Evolutionary conservation across 2,113 vertebrate species (phyloP).

Genomic region (Canis aureus): DNA sequence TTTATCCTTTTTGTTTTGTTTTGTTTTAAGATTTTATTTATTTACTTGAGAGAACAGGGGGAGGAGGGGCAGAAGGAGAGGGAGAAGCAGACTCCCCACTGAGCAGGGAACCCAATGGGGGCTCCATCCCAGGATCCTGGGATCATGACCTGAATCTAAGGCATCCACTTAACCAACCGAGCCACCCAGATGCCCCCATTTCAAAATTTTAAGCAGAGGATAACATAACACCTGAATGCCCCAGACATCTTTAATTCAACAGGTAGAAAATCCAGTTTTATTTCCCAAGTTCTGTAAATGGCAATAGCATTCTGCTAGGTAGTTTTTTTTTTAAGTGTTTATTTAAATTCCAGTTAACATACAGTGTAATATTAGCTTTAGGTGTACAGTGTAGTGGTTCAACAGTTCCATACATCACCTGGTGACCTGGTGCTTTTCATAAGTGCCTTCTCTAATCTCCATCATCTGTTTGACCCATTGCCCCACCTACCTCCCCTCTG

Average conservation of each 20-base stretch:
- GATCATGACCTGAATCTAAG: no score
- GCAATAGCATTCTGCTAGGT: constrained; percentile 3
- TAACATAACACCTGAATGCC: background rate
- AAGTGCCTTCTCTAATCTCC: background rate
- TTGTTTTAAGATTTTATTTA: no score
- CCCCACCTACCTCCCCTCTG: background rate
- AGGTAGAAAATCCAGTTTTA: background rate
- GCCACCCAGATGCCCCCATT: no score
- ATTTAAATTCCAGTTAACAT: background rate
- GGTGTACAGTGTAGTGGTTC: background rate
- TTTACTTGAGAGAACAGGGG: no score
- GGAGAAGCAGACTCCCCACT: no score
- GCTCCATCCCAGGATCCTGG: no score
- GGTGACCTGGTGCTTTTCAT: background rate
- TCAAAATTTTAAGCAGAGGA: background rate
- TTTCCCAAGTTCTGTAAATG: constrained; percentile 33
- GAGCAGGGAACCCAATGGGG: no score
- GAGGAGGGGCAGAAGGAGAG: no score
- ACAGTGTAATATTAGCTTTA: background rate
- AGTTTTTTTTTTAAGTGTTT: background rate
- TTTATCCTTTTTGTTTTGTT: background rate
- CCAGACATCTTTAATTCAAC: background rate
- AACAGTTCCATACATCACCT: background rate
- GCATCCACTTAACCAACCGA: no score
- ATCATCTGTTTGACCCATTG: background rate